These are phyloP conservation scores for Spermophilus dauricus DNA, from an alignment of 2,113 vertebrate genomes.

Conservation along the genomic window DNA sequence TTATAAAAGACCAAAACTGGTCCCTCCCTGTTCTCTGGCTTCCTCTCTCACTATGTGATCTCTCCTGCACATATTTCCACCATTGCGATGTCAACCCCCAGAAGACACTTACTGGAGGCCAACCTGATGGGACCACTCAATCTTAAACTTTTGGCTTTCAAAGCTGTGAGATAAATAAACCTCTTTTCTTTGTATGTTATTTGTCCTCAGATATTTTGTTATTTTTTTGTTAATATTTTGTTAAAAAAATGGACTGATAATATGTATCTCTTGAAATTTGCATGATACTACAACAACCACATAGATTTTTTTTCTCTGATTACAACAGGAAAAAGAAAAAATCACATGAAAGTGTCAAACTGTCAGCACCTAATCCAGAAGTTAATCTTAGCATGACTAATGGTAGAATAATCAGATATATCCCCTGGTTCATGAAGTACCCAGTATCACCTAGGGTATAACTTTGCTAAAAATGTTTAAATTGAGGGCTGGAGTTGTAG, in stretches of 20 bases:
- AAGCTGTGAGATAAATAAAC: not conserved
- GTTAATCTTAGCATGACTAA: not conserved
- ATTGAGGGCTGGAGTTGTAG: not conserved
- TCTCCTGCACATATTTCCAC: not conserved
- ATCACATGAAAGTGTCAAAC: not conserved
- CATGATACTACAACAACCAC: not conserved
- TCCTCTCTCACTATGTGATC: not conserved
- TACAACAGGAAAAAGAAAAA: not conserved
- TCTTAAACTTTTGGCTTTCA: not conserved
- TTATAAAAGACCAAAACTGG: not conserved
- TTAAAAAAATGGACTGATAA: not conserved
- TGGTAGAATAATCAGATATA: not conserved
- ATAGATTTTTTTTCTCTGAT: not conserved
- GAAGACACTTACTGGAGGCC: not conserved
- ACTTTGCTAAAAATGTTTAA: conserved; percentile 4
- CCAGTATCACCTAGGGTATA: not conserved
- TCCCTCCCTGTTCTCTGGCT: not conserved
- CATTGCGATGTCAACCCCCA: not conserved
- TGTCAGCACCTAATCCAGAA: not conserved
- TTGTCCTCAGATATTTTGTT: not conserved
- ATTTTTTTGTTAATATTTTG: not conserved
- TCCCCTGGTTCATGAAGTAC: not conserved
- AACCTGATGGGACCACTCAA: not conserved
- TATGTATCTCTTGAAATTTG: not conserved
- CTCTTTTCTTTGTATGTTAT: not conserved